Evolutionary conservation across 1,140 invertebrate species (phyloP).

Genomic region (Caenorhabditis tropicalis): DNA sequence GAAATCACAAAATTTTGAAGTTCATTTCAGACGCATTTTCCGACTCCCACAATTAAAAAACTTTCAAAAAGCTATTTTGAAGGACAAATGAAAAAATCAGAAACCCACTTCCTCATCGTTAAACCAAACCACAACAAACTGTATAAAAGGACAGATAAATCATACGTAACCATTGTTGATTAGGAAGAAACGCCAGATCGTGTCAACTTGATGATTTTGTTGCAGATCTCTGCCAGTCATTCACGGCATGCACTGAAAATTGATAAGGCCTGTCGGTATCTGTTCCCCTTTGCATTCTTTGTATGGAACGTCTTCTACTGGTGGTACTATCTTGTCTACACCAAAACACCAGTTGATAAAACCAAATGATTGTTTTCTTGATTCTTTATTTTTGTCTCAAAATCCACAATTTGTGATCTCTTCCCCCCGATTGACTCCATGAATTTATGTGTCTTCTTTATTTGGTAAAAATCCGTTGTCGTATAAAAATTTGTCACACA

Average conservation of each 20-base stretch:
- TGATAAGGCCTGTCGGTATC: conserved; percentile 63
- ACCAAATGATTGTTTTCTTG: neutral
- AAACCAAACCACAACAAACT: neutral
- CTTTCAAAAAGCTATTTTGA: too few relatives aligned
- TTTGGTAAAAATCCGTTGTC: neutral
- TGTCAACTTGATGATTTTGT: neutral
- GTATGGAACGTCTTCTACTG: conserved; percentile 68
- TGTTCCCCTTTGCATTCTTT: conserved; percentile 62
- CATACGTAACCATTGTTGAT: neutral
- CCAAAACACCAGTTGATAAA: neutral
- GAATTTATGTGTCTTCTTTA: neutral
- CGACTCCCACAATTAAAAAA: too few relatives aligned
- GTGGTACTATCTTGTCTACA: conserved; percentile 59
- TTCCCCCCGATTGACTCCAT: neutral
- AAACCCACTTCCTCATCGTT: neutral
- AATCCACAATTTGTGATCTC: conserved; percentile 38
- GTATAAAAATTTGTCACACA: neutral
- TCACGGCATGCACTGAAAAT: conserved; percentile 65
- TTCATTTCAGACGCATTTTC: too few relatives aligned
- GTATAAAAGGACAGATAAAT: neutral
- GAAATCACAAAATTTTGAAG: too few relatives aligned
- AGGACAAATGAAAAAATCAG: neutral
- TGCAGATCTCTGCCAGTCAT: conserved; percentile 60
- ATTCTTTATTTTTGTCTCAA: neutral
- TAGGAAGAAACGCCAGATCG: neutral